Conservation (phyloP, 2,113 vertebrate species). For the Fregata magnificens region DNA sequence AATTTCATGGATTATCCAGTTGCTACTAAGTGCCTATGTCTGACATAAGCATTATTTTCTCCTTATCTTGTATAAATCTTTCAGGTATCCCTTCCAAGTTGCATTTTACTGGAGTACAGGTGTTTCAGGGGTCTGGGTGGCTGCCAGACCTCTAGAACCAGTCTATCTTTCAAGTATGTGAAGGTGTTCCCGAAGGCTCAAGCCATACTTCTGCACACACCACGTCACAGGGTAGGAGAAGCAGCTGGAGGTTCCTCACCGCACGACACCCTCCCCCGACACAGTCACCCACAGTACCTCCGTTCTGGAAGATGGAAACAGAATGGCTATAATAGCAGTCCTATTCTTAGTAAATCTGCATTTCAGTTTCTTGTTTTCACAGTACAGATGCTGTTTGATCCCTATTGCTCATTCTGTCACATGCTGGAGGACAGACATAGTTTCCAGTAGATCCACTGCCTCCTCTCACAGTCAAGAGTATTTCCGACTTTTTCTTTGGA, state of each 20-base stretch:
- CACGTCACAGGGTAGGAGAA: neutral
- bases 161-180: neutral
- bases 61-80: neutral
- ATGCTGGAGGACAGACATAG: neutral
- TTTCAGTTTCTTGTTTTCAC: constrained; percentile 14
- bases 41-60: neutral
- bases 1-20: neutral
- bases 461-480: neutral
- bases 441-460: neutral
- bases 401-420: neutral
- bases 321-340: neutral
- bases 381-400: neutral
- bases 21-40: neutral
- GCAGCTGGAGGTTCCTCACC: neutral
- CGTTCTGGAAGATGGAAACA: neutral
- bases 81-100: neutral
- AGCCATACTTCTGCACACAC: neutral
- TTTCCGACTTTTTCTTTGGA: neutral
- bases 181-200: neutral
- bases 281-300: neutral
- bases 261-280: neutral
- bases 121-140: neutral
- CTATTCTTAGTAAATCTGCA: neutral
- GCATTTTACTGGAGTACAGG: neutral
- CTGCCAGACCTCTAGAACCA: neutral